phyloP scores from a whole-genome alignment of 2,113 vertebrate genomes.

The Amia ocellicauda region DNA sequence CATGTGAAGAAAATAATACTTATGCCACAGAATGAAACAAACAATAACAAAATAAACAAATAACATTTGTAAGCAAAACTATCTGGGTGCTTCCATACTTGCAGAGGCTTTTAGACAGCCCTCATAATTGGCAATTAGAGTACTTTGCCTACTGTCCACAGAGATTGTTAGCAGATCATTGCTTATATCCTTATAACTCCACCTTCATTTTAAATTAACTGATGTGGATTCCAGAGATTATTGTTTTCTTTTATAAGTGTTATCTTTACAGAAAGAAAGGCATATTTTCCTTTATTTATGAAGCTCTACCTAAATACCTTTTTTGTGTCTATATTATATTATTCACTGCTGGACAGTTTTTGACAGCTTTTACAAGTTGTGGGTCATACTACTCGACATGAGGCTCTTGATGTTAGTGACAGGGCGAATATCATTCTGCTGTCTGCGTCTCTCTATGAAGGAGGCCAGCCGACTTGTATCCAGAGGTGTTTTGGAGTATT shows the following conservation, averaged over 20 bases:
- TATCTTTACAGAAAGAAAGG: not conserved
- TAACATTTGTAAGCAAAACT: no score
- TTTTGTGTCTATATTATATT: not conserved
- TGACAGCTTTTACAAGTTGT: conserved; percentile 50
- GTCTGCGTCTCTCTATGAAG: conserved; percentile 87
- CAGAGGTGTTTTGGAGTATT: conserved; percentile 86
- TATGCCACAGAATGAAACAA: no score
- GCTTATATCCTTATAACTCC: not conserved
- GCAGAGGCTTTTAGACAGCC: no score
- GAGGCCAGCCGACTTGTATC: conserved; percentile 85
- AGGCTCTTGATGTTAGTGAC: conserved; percentile 85
- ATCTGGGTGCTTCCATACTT: no score
- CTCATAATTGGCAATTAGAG: no score
- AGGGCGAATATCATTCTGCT: conserved; percentile 85
- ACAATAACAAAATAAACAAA: no score
- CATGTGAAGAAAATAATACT: no score
- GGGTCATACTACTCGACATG: conserved; percentile 66
- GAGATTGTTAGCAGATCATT: no score
- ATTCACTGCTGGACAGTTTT: no score
- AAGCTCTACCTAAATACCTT: not conserved
- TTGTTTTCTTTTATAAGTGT: no score
- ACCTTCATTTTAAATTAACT: not conserved
- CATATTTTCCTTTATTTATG: not conserved
- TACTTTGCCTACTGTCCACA: no score
- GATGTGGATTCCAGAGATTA: no score